Base-by-base conservation (phyloP, 2,113 vertebrate genomes). In the Cavia porcellus region DNA sequence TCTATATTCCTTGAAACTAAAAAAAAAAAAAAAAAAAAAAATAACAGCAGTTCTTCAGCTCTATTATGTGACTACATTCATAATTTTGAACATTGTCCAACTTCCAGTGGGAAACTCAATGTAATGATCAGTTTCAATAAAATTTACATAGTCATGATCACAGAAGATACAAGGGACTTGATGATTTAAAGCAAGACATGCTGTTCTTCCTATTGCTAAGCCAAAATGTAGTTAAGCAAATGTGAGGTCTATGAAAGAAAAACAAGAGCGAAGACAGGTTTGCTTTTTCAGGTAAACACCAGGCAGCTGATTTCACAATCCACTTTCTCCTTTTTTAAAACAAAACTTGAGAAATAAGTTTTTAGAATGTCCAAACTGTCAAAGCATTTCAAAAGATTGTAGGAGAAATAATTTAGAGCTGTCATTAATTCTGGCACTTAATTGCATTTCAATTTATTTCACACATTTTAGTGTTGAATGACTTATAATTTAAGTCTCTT, bases 381-480 rank as follows among this genome's bases (percentile, higher is more conserved):
- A 74, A 95, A 98, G 38, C 8, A 79, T 92, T 97, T 95, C 79
- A 93, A 74, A 19, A 89, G 52, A 68, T 96, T 93, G 80, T 81
- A 20, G 57, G 88, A 89, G 62, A 97, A 96, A 85, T 93, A 97
- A 92, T 9, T 93, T 97, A 47, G 52, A 96, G 80, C 72, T 7
- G 30, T 95, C 91, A 97, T 97, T 98, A 97, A 96, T 98, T 98
- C 64, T 97, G 95, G 97, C 35, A 97, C 64, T 85, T 98, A 96
- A 97, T 98, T 97, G 79, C 80, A 96, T 98, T 98, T 94, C 75
- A 97, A 90, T 98, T 94, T 98, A 96, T 97, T 98, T 97, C 32
- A 92, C 77, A 95, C 81, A 96, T 97, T 96, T 55, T 85, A 96
- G 28, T 82, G 61, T 95, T 93, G 57, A 97, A 96, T 89, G 38